Evolutionary conservation across 2,888 invertebrate genomes (phyloP).

Genomic region (Catotricha subobsoleta): DNA sequence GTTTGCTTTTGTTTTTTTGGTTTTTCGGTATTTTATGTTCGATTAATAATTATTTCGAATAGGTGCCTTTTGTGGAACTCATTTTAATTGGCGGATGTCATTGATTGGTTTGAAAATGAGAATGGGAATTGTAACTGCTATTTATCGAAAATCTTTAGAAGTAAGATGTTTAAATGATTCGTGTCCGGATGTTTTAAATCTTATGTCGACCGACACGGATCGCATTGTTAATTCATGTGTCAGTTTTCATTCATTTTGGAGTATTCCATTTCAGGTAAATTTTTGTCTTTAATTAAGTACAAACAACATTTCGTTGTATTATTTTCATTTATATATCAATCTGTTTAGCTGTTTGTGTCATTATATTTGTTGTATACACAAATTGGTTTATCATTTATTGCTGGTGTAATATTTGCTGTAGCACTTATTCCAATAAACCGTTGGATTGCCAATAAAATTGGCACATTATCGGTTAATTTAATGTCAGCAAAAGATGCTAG

Average conservation of each 20-base stretch:
- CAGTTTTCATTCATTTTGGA: constrained; percentile 94
- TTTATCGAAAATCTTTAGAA: constrained; percentile 44
- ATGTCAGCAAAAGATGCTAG: constrained; percentile 84
- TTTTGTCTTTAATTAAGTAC: neutral
- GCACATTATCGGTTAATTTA: constrained; percentile 61
- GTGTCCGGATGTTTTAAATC: constrained; percentile 83
- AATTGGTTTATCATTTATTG: constrained; percentile 79
- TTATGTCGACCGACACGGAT: constrained; percentile 93
- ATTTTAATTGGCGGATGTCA: constrained; percentile 78
- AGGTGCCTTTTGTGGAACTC: constrained; percentile 64
- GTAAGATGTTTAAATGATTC: constrained; percentile 29
- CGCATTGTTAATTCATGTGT: constrained; percentile 89
- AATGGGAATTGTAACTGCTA: constrained; percentile 61
- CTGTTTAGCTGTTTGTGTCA: constrained; percentile 54
- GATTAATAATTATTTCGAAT: neutral
- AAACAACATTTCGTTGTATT: constrained; percentile 6
- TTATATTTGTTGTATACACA: constrained; percentile 69
- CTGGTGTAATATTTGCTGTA: constrained; percentile 72
- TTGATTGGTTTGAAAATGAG: constrained; percentile 74
- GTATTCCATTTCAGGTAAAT: constrained; percentile 73
- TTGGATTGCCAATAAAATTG: constrained; percentile 74
- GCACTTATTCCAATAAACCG: constrained; percentile 87
- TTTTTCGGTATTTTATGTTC: neutral
- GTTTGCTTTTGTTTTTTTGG: constrained; percentile 25
- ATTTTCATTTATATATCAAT: constrained; percentile 8